Evolutionary conservation across 2,797 vertebrate genomes (phyloP).

Genomic region (Pantherophis alleghaniensis): DNA sequence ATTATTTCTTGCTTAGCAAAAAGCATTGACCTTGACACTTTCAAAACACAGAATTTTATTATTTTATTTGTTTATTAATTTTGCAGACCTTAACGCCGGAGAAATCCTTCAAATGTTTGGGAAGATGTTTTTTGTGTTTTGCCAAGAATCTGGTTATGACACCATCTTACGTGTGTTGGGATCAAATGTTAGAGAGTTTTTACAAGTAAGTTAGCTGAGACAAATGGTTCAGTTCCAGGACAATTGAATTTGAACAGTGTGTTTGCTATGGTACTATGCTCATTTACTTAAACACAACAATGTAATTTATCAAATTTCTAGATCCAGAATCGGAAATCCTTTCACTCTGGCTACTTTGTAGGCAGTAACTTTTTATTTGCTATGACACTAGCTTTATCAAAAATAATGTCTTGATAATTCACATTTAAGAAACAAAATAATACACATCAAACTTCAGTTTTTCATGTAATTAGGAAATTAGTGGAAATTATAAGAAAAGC

Average conservation of each 20-base stretch:
- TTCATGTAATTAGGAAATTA: not conserved
- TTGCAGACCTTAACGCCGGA: constrained; percentile 92
- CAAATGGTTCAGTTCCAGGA: constrained; percentile 9
- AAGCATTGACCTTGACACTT: not conserved
- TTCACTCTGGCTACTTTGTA: not conserved
- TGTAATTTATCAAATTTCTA: not conserved
- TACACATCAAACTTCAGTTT: not conserved
- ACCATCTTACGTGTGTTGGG: constrained; percentile 95
- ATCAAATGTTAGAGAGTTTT: constrained; percentile 96
- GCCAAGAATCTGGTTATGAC: constrained; percentile 98
- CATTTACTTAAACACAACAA: not conserved
- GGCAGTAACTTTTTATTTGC: not conserved
- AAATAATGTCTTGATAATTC: not conserved
- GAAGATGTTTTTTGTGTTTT: constrained; percentile 99
- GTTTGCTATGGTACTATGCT: not conserved
- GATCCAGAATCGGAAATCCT: not conserved
- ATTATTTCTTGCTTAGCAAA: not conserved
- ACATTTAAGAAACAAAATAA: not conserved
- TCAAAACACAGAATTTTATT: not conserved
- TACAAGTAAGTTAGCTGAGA: constrained; percentile 82
- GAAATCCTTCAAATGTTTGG: constrained; percentile 98
- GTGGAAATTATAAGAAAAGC: not conserved
- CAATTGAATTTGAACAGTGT: not conserved
- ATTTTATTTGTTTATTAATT: constrained; percentile 34
- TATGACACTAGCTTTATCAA: not conserved